phyloP scores from a whole-genome alignment of 1,140 invertebrate genomes.

The Cherax destructor region DNA sequence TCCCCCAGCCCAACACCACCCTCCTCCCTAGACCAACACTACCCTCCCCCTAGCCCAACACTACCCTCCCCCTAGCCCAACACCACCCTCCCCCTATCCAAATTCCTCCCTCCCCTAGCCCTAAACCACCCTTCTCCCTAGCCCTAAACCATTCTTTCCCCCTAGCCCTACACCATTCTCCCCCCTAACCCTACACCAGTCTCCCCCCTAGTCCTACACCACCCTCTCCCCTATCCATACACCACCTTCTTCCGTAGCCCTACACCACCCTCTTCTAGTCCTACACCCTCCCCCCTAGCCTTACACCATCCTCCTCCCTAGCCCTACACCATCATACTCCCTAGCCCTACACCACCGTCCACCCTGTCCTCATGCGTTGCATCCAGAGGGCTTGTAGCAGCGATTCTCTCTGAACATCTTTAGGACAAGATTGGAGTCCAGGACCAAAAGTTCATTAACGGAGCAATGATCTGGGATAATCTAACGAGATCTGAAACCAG shows the following conservation, averaged over 20 bases:
- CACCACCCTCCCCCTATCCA: neutral
- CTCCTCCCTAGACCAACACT: neutral
- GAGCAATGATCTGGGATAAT: too few species aligned
- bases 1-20: neutral
- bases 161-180: neutral
- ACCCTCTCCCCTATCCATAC: neutral
- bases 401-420: too few species aligned
- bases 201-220: neutral
- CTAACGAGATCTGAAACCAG: too few species aligned
- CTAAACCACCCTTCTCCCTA: too few species aligned
- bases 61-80: neutral
- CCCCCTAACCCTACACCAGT: neutral
- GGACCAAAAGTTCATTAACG: too few species aligned
- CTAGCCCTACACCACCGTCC: neutral
- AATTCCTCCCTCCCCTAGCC: neutral
- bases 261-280: neutral
- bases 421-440: too few species aligned
- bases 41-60: neutral
- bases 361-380: too few species aligned
- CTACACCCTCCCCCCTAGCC: neutral
- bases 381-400: too few species aligned
- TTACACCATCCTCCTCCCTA: neutral
- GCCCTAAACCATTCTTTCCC: neutral
- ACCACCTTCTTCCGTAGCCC: neutral
- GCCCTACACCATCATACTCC: neutral